Evolutionary conservation across 2,888 invertebrate species (phyloP).

Genomic region (Acronicta alni): DNA sequence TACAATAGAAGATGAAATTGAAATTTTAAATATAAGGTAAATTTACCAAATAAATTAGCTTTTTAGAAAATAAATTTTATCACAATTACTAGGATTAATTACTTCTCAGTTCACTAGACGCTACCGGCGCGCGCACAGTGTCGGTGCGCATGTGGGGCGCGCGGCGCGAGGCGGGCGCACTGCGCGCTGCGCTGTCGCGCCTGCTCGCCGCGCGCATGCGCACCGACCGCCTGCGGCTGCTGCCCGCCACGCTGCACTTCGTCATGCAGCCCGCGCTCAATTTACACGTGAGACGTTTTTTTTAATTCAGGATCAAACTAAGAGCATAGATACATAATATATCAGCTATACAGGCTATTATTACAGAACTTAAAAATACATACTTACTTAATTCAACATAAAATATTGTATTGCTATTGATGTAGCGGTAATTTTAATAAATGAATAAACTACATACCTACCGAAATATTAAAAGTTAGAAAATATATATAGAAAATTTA

Average conservation of each 20-base stretch:
- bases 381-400: too few relatives aligned
- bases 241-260: slow-evolving; percentile 91
- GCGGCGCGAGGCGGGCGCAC: slow-evolving; percentile 74
- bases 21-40: slow-evolving; percentile 92
- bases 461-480: too few relatives aligned
- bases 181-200: slow-evolving; percentile 77
- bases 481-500: too few relatives aligned
- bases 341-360: too few relatives aligned
- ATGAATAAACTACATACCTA: too few relatives aligned
- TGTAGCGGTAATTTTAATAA: too few relatives aligned
- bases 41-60: slow-evolving; percentile 57
- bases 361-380: too few relatives aligned
- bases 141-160: slow-evolving; percentile 80
- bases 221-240: slow-evolving; percentile 68
- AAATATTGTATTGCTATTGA: too few relatives aligned
- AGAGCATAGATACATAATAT: too few relatives aligned
- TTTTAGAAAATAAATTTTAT: too few relatives aligned
- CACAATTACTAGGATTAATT: background rate
- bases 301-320: slow-evolving; percentile 7
- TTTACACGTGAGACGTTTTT: slow-evolving; percentile 90
- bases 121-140: slow-evolving; percentile 72
- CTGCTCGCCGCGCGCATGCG: slow-evolving; percentile 71
- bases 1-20: slow-evolving; percentile 90
- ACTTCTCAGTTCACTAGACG: slow-evolving; percentile 65
- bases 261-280: slow-evolving; percentile 92